phyloP scores from a whole-genome alignment of 2,113 vertebrate species.

The Copsychus sechellarum region DNA sequence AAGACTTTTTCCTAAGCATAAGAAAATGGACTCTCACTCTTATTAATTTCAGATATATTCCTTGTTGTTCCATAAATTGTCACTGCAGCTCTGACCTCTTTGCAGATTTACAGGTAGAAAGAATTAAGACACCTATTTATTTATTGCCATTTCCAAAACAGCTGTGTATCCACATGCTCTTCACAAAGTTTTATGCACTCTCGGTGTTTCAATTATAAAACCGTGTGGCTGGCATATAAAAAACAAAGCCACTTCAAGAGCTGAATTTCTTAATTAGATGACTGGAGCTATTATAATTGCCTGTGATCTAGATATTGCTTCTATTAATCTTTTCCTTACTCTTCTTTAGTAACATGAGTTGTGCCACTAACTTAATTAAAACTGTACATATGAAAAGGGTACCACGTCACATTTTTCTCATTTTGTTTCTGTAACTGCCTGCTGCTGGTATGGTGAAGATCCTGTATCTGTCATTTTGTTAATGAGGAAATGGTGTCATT shows the following conservation, averaged over 20 bases:
- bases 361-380: not conserved
- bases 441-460: not conserved
- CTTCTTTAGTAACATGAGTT: not conserved
- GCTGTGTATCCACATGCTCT: not conserved
- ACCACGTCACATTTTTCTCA: not conserved
- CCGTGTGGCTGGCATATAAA: not conserved
- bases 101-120: not conserved
- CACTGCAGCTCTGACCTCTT: not conserved
- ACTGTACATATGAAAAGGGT: not conserved
- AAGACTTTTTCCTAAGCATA: not conserved
- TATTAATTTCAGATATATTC: conserved; percentile 4
- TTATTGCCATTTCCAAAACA: conserved; percentile 3
- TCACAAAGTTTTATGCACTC: not conserved
- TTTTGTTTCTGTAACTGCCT: not conserved
- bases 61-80: not conserved
- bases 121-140: conserved; percentile 14
- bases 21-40: not conserved
- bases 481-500: not conserved
- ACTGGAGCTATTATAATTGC: not conserved
- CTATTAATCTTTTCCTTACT: not conserved
- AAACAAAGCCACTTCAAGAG: not conserved
- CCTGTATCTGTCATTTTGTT: not conserved
- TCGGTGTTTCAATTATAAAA: conserved; percentile 18
- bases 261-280: not conserved
- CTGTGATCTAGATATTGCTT: not conserved